Percentiles rank a stretch among this genome's conserved stretches.
phyloP scores from a whole-genome alignment of 2,113 vertebrate species.

The Siphamia tubifer region DNA sequence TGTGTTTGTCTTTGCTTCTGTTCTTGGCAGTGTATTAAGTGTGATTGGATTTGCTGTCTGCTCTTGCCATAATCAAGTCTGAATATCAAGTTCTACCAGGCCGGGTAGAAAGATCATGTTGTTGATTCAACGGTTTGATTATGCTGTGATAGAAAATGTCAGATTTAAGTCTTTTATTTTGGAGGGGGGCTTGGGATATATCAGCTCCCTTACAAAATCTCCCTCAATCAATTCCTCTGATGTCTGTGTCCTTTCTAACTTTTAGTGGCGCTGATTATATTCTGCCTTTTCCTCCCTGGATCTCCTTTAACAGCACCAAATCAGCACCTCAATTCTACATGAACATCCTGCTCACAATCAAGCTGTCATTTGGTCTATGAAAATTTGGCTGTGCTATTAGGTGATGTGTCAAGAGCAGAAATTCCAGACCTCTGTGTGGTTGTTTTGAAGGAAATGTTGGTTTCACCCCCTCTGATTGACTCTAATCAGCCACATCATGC shows the following conservation, averaged over 20 bases:
- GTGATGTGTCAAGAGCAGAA: slow-evolving; percentile 52
- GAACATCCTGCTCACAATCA: slow-evolving; percentile 72
- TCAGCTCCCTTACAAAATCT: slow-evolving; percentile 66
- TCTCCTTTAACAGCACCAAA: slow-evolving; percentile 59
- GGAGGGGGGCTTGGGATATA: slow-evolving; percentile 32
- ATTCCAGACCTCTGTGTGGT: slow-evolving; percentile 47
- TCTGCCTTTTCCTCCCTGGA: slow-evolving; percentile 31
- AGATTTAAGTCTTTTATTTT: slow-evolving; percentile 36
- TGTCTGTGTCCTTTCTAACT: slow-evolving; percentile 46
- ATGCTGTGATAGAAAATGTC: slow-evolving; percentile 38
- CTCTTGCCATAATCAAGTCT: slow-evolving; percentile 17
- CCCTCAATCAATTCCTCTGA: slow-evolving; percentile 60
- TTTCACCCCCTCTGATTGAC: slow-evolving; percentile 73
- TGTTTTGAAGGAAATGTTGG: slow-evolving; percentile 58
- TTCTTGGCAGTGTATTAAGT: not conserved
- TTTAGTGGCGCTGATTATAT: slow-evolving; percentile 64
- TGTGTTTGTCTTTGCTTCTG: not conserved
- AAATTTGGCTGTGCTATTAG: slow-evolving; percentile 70
- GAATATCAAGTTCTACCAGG: not conserved
- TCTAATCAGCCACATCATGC: slow-evolving; percentile 72
- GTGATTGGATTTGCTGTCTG: not conserved
- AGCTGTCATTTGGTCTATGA: slow-evolving; percentile 62
- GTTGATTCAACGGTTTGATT: slow-evolving; percentile 56
- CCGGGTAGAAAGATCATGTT: slow-evolving; percentile 8
- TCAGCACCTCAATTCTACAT: slow-evolving; percentile 53